Conservation (phyloP, 1,140 invertebrate species). For the Meloidogyne exigua region DNA sequence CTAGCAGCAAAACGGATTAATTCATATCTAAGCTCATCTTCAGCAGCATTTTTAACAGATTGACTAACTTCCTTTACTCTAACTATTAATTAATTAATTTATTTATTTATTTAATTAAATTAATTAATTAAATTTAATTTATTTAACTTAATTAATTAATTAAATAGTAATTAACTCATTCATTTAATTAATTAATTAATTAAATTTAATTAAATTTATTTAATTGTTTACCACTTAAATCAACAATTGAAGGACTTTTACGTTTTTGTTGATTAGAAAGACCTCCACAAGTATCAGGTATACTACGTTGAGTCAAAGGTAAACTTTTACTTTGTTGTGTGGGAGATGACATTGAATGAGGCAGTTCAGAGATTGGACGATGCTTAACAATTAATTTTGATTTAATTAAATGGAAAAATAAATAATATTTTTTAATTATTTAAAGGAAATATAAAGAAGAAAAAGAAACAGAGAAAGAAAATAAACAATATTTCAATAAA, state of each 20-base stretch:
- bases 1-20: conserved; percentile 43
- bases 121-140: background rate
- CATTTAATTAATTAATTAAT: background rate
- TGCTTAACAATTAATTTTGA: background rate
- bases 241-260: conserved; percentile 4
- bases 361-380: background rate
- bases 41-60: conserved; percentile 34
- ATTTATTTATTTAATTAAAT: background rate
- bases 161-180: background rate
- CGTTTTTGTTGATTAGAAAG: background rate
- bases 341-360: background rate
- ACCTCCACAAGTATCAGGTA: background rate
- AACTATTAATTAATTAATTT: background rate
- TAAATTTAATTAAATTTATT: background rate
- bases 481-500: background rate
- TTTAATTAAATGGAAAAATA: background rate
- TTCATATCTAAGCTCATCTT: conserved; percentile 47
- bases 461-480: background rate
- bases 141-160: too few relatives aligned
- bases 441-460: background rate
- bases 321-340: background rate
- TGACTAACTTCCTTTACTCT: conserved; percentile 26
- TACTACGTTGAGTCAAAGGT: background rate
- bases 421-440: background rate
- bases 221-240: background rate